These are phyloP conservation scores for Dermatemys mawii DNA, from an alignment of 2,113 vertebrate genomes.

Conservation along the genomic window DNA sequence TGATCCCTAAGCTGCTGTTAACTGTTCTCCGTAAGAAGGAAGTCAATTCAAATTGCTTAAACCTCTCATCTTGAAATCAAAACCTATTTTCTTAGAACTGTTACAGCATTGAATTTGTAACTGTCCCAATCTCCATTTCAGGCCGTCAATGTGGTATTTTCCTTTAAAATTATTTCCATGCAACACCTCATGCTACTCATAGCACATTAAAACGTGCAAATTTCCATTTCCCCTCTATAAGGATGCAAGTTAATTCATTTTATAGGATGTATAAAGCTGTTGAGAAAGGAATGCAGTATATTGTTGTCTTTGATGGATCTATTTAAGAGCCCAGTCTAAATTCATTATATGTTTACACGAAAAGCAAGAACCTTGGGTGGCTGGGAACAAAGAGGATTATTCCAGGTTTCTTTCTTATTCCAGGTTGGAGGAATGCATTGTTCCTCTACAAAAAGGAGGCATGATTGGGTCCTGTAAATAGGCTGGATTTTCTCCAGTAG, in stretches of 20 bases:
- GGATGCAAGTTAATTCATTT: neutral
- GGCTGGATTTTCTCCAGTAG: accelerated
- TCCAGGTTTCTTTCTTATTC: neutral
- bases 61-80: neutral
- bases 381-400: neutral
- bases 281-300: neutral
- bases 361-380: neutral
- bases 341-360: neutral
- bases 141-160: neutral
- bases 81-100: neutral
- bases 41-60: conserved; percentile 39
- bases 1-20: neutral
- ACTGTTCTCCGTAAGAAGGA: neutral
- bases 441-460: neutral
- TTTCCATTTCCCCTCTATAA: neutral
- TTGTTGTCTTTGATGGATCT: neutral
- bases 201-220: neutral
- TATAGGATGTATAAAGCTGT: accelerated
- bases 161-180: neutral
- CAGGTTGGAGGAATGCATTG: neutral
- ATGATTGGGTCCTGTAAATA: neutral
- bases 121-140: neutral
- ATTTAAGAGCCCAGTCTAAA: neutral
- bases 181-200: neutral
- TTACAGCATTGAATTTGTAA: neutral